These are phyloP conservation scores for Psittacula cyanocephala DNA, from an alignment of 2,113 vertebrate species.

Conservation along the genomic window DNA sequence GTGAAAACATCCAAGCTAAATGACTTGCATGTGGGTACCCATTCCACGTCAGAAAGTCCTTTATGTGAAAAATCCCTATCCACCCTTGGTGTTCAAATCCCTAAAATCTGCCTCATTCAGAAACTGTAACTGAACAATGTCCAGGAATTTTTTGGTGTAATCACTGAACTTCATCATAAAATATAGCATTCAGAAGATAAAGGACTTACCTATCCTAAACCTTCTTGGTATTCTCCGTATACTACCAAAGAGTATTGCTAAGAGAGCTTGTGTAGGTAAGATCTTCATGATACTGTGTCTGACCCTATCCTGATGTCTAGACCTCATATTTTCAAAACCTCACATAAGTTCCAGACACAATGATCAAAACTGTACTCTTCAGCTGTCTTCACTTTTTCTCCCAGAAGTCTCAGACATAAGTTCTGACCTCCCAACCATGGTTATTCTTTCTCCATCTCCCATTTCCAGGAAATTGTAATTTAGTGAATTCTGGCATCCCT, in stretches of 20 bases:
- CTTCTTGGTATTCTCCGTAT: not conserved
- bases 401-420: not conserved
- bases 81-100: not conserved
- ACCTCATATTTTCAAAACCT: not conserved
- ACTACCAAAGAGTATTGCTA: not conserved
- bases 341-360: accelerated
- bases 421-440: not conserved
- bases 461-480: not conserved
- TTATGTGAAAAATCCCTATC: not conserved
- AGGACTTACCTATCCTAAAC: not conserved
- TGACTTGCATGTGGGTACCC: not conserved
- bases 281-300: not conserved
- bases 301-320: not conserved
- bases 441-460: not conserved
- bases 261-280: not conserved
- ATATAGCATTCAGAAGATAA: not conserved
- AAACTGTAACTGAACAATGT: not conserved
- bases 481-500: not conserved
- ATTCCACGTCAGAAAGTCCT: not conserved
- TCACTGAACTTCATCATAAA: not conserved
- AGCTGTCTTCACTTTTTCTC: not conserved
- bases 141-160: not conserved
- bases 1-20: not conserved
- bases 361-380: not conserved
- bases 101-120: not conserved